phyloP scores from a whole-genome alignment of 2,888 invertebrate genomes.

The Auanema freiburgensis region DNA sequence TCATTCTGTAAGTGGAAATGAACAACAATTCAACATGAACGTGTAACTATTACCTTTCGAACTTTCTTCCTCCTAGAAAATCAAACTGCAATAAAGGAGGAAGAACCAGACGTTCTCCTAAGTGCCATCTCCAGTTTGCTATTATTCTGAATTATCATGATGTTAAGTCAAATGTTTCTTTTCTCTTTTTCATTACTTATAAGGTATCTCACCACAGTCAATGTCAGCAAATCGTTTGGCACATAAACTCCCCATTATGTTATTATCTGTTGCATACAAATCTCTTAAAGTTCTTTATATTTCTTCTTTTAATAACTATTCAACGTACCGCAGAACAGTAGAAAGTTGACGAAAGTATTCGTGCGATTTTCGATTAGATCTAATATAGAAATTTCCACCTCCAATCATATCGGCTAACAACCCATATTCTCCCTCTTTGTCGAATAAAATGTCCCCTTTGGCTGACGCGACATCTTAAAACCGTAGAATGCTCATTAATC shows the following conservation, averaged over 20 bases:
- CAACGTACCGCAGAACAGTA: slow-evolving; percentile 25
- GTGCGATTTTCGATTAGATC: slow-evolving; percentile 33
- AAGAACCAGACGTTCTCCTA: slow-evolving; percentile 11
- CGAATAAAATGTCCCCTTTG: slow-evolving; percentile 43
- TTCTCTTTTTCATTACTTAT: slow-evolving; percentile 31
- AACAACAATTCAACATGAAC: not conserved
- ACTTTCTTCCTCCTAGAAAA: slow-evolving; percentile 18
- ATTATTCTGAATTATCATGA: slow-evolving; percentile 30
- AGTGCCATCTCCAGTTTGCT: slow-evolving; percentile 55
- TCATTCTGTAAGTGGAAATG: slow-evolving; percentile 5
- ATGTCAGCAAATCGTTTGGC: slow-evolving; percentile 27
- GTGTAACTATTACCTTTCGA: slow-evolving; percentile 3
- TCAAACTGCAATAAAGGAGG: slow-evolving; percentile 21
- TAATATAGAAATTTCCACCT: slow-evolving; percentile 57
- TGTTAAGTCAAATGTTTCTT: not conserved
- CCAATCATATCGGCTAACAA: slow-evolving; percentile 56
- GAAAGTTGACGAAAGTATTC: slow-evolving; percentile 47
- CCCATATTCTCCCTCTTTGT: slow-evolving; percentile 51
- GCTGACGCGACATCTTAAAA: slow-evolving; percentile 6
- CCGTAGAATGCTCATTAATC: not conserved
- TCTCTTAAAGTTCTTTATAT: slow-evolving; percentile 21
- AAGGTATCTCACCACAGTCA: slow-evolving; percentile 53
- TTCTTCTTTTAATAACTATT: not conserved
- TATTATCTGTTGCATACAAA: slow-evolving; percentile 57
- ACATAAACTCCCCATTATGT: slow-evolving; percentile 56